Base-by-base conservation (phyloP, 2,797 vertebrate genomes). In the Ctenopoma kingsleyae region DNA sequence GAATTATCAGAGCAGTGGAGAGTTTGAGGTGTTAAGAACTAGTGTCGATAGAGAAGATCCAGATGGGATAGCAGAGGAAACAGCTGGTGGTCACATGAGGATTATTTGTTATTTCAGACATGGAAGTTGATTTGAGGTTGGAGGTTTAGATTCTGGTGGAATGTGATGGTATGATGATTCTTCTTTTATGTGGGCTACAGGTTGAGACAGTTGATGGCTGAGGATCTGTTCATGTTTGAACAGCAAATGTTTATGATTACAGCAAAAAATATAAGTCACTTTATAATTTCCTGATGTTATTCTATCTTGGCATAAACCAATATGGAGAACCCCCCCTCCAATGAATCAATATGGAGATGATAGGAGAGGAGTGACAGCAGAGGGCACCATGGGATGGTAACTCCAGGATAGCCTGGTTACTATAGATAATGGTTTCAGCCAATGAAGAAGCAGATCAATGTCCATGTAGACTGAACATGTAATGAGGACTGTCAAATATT, bases 1-100 rank as follows among this genome's bases (percentile, higher is more conserved):
- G 83, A 95, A 94, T 92, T 93, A 87, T 95, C 94, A 95, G 88
- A 95, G 93, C 89, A 93, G 85, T 92, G 93, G 88, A 94, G 67
- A 93, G 78, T 92, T 91, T 91, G 87, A 93, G 85, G 84, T 64
- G 75, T 89, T 87, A 94, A 81, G 78, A 87, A 84, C 74, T 74
- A 53, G 62, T 84, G 67, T 78, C 71, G 67, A 84, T 74, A 79
- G 67, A 89, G 81, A 76, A 82, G 86, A 82, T 92, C 92, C 92
- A 87, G 72, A 92, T 91, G 85, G 89, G 84, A 89, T 91, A 91
- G 84, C 83, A 89, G 90, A 87, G 81, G 84, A 50, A 70, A 86
- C 76, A 85, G 88, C 86, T 91, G 90, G 89, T 88, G 82, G 87
- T 91, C 91, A 91, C 84, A 93, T 94, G 91, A 84, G 71, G 78